Percentiles rank a stretch among this genome's conserved stretches.
These are phyloP conservation scores for Bombus sylvicola DNA, from an alignment of 1,140 invertebrate species.

Conservation along the genomic window DNA sequence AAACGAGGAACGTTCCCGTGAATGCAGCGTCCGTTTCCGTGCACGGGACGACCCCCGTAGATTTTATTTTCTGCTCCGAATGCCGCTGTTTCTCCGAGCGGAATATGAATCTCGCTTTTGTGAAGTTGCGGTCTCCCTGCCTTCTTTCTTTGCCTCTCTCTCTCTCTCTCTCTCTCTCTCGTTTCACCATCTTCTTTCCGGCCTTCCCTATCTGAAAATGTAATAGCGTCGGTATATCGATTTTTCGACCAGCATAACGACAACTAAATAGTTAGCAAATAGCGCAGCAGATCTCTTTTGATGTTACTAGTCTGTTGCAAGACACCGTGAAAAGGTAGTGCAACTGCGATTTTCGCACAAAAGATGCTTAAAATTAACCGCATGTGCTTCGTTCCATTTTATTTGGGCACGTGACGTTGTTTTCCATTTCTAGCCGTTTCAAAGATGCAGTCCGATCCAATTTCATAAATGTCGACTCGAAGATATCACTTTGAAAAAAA, in stretches of 20 bases:
- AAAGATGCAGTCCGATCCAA: background rate
- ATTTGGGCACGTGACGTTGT: no score
- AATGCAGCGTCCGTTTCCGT: constrained; percentile 40
- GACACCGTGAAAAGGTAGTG: background rate
- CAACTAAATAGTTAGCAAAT: constrained; percentile 4
- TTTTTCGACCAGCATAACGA: constrained; percentile 19
- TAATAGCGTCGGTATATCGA: constrained; percentile 49
- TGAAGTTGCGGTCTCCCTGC: background rate
- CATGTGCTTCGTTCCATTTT: no score
- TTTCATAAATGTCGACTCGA: no score
- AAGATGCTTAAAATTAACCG: no score
- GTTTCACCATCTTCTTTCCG: background rate
- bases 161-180: background rate
- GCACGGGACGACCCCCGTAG: constrained; percentile 20
- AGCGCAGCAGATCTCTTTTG: background rate
- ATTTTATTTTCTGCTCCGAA: constrained; percentile 67
- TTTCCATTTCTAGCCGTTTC: background rate
- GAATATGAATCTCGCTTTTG: constrained; percentile 63
- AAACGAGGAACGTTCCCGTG: constrained; percentile 33
- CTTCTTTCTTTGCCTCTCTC: background rate
- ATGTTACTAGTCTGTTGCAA: background rate
- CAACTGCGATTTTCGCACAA: no score
- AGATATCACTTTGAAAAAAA: background rate
- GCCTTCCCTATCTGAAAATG: constrained; percentile 31
- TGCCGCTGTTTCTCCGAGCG: constrained; percentile 32